These are phyloP conservation scores for Monochamus alternatus DNA, from an alignment of 2,888 invertebrate genomes.

Conservation along the genomic window DNA sequence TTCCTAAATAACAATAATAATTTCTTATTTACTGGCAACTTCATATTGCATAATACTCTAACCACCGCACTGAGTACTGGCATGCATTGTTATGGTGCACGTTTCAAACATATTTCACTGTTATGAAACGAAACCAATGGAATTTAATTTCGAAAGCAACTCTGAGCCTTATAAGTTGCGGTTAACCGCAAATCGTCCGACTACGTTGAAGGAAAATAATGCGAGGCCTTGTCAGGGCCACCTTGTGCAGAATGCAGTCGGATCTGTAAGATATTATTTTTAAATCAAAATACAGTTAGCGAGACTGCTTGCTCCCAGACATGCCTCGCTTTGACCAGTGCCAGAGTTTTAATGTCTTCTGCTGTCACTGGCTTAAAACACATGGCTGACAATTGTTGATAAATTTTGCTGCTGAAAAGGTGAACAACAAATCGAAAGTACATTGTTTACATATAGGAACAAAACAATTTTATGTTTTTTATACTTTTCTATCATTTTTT, in stretches of 20 bases:
- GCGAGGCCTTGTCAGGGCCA: constrained; percentile 18
- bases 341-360: neutral
- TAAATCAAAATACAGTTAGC: constrained; percentile 12
- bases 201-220: constrained; percentile 10
- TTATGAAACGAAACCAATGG: constrained; percentile 26
- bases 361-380: neutral
- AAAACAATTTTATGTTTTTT: too few species aligned
- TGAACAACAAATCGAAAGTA: too few species aligned
- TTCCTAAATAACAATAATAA: neutral
- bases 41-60: constrained; percentile 3
- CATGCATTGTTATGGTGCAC: neutral
- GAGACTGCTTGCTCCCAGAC: neutral
- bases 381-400: too few species aligned
- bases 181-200: constrained; percentile 20
- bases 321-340: neutral
- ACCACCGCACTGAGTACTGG: neutral
- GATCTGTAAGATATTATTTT: constrained; percentile 14
- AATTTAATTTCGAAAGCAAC: constrained; percentile 23
- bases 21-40: neutral
- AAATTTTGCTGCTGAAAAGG: too few species aligned
- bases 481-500: too few species aligned
- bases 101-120: neutral
- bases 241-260: constrained; percentile 11
- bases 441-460: too few species aligned
- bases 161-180: constrained; percentile 20